These are phyloP conservation scores for Ptiloglossa arizonensis DNA, from an alignment of 1,140 invertebrate species.

Conservation along the genomic window DNA sequence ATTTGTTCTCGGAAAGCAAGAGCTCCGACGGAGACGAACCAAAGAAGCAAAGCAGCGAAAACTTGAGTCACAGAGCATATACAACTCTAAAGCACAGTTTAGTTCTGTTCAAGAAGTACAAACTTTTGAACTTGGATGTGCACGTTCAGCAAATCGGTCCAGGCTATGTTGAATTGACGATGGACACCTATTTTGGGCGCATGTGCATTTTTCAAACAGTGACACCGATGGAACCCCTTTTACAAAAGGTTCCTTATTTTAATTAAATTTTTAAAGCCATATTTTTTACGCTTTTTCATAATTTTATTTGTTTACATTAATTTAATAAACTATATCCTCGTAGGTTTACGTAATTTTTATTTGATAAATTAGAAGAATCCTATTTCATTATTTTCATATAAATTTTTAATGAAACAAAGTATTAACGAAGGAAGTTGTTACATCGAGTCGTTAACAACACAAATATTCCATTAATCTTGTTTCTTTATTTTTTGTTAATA, in stretches of 20 bases:
- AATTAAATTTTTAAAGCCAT: slow-evolving; percentile 81
- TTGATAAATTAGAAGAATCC: too few species aligned
- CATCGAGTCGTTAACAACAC: too few species aligned
- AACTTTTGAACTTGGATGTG: slow-evolving; percentile 83
- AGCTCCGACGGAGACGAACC: not conserved
- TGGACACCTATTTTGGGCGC: slow-evolving; percentile 84
- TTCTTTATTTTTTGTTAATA: too few species aligned
- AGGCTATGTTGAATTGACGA: slow-evolving; percentile 87
- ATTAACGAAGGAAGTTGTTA: too few species aligned
- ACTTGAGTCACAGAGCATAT: slow-evolving; percentile 83
- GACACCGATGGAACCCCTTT: slow-evolving; percentile 89
- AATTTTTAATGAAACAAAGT: too few species aligned
- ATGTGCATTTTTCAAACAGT: slow-evolving; percentile 90
- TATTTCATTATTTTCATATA: too few species aligned
- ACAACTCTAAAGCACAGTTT: slow-evolving; percentile 84
- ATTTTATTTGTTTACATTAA: not conserved
- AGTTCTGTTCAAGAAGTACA: slow-evolving; percentile 82
- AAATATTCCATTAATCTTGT: too few species aligned
- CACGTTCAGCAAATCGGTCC: slow-evolving; percentile 89
- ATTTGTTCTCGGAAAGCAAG: slow-evolving; percentile 4
- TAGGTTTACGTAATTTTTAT: not conserved
- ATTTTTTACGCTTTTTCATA: not conserved
- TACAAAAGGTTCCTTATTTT: slow-evolving; percentile 90
- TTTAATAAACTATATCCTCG: too few species aligned
- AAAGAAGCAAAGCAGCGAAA: slow-evolving; percentile 19